These are phyloP conservation scores for Semicossyphus pulcher DNA, from an alignment of 2,113 vertebrate species.

Conservation along the genomic window DNA sequence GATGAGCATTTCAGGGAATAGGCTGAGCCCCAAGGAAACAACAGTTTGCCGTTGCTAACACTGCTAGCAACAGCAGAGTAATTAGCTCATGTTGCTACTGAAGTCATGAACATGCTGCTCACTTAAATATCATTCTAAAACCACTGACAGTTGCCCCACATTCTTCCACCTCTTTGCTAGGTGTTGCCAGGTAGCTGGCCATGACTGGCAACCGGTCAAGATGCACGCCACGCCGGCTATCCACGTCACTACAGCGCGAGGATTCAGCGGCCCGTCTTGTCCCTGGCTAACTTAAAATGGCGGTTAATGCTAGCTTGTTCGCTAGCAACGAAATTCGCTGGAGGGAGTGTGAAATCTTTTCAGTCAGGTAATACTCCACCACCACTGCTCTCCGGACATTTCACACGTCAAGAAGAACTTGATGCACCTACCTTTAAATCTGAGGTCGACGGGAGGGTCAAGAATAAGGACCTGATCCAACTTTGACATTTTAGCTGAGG, in stretches of 20 bases:
- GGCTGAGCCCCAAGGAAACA: constrained; percentile 21
- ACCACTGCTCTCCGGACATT: background rate
- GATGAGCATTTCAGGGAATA: constrained; percentile 13
- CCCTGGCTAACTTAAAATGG: constrained; percentile 81
- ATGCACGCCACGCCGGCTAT: constrained; percentile 37
- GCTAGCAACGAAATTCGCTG: constrained; percentile 57
- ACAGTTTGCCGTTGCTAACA: constrained; percentile 44
- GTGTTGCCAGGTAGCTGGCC: constrained; percentile 26
- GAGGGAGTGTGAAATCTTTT: constrained; percentile 59
- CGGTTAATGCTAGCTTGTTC: constrained; percentile 70
- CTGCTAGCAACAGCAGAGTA: constrained; percentile 13
- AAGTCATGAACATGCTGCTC: constrained; percentile 1
- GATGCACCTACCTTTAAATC: constrained; percentile 90
- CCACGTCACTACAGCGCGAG: constrained; percentile 69
- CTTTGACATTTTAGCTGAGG: constrained; percentile 90
- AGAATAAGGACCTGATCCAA: constrained; percentile 93
- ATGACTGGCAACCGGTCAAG: constrained; percentile 5
- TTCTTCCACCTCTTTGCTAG: background rate
- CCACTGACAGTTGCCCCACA: background rate
- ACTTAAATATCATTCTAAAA: background rate
- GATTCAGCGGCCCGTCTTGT: constrained; percentile 70
- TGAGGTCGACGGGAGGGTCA: constrained; percentile 93
- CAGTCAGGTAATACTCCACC: constrained; percentile 1
- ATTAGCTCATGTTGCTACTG: constrained; percentile 1
- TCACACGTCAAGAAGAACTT: background rate